Base-by-base conservation (phyloP, 2,113 vertebrate species). In the Chaenocephalus aceratus region DNA sequence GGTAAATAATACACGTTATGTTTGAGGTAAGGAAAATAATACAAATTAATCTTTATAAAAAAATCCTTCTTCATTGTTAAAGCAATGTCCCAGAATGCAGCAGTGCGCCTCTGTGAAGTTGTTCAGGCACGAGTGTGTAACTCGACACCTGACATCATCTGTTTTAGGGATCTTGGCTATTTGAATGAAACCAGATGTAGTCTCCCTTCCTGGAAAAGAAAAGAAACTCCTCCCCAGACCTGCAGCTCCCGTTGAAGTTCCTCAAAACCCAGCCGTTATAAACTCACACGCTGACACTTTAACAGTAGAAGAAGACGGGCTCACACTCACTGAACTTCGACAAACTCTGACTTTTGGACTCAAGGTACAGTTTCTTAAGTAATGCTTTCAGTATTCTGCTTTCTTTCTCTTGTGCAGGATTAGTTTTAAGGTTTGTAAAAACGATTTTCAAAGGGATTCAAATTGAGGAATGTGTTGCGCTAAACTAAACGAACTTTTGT, bases 101-200 rank as follows among this genome's bases (percentile, higher is more conserved):
- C n/a, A 2, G 34, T 16, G 23, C 2, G n/a, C 4, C 49, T 57
- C 14, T 44, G 16, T 57, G 53, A 45, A 69, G 59, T 44, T 36
- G 5, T 63, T 70, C 75, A 69, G 44, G 62, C 11, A 2, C 60
- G 52, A 0, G 53, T 76, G 79, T 70, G 93, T 86, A 94, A 93
- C 45, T 34, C 21, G 92, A 94, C 84, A 82, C 91, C 83, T 92
- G 89, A 93, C 93, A 88, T 91, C 91, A 93, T 90, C 72, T 68
- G 52, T 21, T 58, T 78, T n/a, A 7, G 30, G 51, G 36, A 16
- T 30, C 3, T 57, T 54, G 69, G 61, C 23, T 53, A 16, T 61
- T 72, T 3, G 60, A 93, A 73, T 34, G 69, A 89, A 91, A 93
- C 90, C 95, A 94, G 81, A 92, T 93, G 93, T 85, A 73, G 76